These are phyloP conservation scores for Drosophila sp. DNA, from an alignment of 1,140 invertebrate genomes.

Conservation along the genomic window DNA sequence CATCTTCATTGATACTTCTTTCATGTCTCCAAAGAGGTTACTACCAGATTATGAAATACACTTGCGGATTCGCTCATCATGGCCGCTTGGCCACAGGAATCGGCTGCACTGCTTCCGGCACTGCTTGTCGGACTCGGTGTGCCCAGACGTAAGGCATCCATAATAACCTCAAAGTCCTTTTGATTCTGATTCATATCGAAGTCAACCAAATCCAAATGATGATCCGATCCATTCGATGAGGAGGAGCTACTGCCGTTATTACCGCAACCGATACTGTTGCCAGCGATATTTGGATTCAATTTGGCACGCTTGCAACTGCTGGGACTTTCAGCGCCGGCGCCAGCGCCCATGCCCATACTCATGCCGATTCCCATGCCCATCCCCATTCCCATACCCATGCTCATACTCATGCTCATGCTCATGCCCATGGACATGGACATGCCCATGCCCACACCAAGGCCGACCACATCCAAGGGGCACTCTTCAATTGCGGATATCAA, in stretches of 20 bases:
- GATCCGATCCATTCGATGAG: conserved; percentile 24
- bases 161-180: conserved; percentile 83
- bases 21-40: conserved; percentile 87
- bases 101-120: conserved; percentile 80
- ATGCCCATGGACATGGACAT: conserved; percentile 20
- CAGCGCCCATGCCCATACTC: conserved; percentile 29
- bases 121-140: conserved; percentile 82
- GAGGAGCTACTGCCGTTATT: background rate
- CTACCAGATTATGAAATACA: conserved; percentile 87
- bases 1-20: conserved; percentile 71
- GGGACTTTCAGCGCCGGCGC: conserved; percentile 28
- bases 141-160: conserved; percentile 83
- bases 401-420: conserved; percentile 42
- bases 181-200: conserved; percentile 83
- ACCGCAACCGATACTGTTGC: background rate
- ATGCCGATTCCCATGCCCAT: conserved; percentile 24
- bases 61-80: conserved; percentile 88
- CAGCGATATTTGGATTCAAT: conserved; percentile 14
- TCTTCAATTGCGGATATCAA: conserved; percentile 88
- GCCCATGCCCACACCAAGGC: conserved; percentile 43
- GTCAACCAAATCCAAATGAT: conserved; percentile 80
- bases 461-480: conserved; percentile 75
- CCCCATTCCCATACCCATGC: conserved; percentile 26
- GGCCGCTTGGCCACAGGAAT: conserved; percentile 87
- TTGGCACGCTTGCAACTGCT: conserved; percentile 49